These are phyloP conservation scores for Brachystomella parvula DNA, from an alignment of 1,140 invertebrate species.

Conservation along the genomic window DNA sequence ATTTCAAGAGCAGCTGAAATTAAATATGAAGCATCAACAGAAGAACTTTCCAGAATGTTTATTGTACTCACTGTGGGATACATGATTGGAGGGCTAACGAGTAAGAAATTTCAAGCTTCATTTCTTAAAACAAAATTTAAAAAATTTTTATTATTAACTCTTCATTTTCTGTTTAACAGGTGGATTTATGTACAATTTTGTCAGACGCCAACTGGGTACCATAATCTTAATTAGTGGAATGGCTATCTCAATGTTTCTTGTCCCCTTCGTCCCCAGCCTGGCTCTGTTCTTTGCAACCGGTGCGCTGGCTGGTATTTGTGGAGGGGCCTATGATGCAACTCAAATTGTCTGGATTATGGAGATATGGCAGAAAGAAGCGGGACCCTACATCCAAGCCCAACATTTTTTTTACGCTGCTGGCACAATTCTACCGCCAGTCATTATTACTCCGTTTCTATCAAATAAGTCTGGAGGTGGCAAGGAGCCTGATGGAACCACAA, in stretches of 20 bases:
- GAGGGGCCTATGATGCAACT: conserved; percentile 16
- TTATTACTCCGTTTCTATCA: conserved; percentile 18
- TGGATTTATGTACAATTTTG: conserved; percentile 17
- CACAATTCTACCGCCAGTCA: background rate
- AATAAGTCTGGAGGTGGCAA: background rate
- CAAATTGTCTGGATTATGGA: conserved; percentile 28
- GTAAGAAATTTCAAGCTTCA: background rate
- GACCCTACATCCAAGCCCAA: conserved; percentile 18
- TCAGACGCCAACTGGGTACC: conserved; percentile 14
- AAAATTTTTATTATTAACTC: background rate
- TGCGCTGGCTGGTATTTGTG: background rate
- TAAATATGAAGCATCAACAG: background rate
- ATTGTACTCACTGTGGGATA: background rate
- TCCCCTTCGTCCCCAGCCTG: conserved; percentile 12
- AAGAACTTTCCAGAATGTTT: background rate
- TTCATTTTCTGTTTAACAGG: conserved; percentile 4
- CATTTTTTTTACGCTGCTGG: conserved; percentile 22
- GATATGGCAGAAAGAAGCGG: conserved; percentile 19
- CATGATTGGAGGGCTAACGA: background rate
- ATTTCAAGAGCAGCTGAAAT: background rate
- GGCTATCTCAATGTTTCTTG: background rate
- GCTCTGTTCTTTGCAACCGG: background rate
- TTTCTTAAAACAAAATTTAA: background rate
- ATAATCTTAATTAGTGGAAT: background rate
- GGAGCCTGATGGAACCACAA: background rate